These are phyloP conservation scores for Meteorus cinctellus DNA, from an alignment of 2,888 invertebrate species.

Conservation along the genomic window DNA sequence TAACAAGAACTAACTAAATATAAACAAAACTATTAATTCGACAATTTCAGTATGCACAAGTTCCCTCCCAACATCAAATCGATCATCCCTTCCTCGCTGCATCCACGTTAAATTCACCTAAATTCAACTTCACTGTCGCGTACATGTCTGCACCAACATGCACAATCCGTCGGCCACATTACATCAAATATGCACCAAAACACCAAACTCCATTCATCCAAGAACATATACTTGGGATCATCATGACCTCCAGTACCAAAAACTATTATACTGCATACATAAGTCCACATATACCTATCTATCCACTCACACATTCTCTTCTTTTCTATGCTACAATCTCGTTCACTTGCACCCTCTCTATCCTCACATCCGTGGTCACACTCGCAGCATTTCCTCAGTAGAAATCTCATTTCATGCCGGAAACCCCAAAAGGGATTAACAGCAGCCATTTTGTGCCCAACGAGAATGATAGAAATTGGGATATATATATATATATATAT, in stretches of 20 bases:
- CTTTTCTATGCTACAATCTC: not conserved
- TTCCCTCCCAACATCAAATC: constrained; percentile 65
- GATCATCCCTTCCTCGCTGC: constrained; percentile 55
- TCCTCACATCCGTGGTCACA: constrained; percentile 53
- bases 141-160: constrained; percentile 30
- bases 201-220: constrained; percentile 26
- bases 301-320: not conserved
- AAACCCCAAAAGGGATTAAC: constrained; percentile 70
- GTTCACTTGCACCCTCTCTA: constrained; percentile 5
- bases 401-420: constrained; percentile 70
- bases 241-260: not conserved
- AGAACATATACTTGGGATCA: constrained; percentile 8
- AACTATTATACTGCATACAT: not conserved
- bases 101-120: constrained; percentile 50
- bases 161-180: constrained; percentile 15
- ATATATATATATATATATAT: not conserved
- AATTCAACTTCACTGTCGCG: constrained; percentile 45
- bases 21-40: no score
- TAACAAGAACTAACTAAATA: no score
- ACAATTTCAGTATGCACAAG: constrained; percentile 61
- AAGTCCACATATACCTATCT: constrained; percentile 2
- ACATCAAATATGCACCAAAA: constrained; percentile 4
- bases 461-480: constrained; percentile 48
- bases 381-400: constrained; percentile 53
- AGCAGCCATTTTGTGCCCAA: constrained; percentile 64